Evolutionary conservation across 2,888 invertebrate genomes (phyloP), one percentile per base, ranked within the genome.

Genomic region (Drosophila flavopinicola): DNA sequence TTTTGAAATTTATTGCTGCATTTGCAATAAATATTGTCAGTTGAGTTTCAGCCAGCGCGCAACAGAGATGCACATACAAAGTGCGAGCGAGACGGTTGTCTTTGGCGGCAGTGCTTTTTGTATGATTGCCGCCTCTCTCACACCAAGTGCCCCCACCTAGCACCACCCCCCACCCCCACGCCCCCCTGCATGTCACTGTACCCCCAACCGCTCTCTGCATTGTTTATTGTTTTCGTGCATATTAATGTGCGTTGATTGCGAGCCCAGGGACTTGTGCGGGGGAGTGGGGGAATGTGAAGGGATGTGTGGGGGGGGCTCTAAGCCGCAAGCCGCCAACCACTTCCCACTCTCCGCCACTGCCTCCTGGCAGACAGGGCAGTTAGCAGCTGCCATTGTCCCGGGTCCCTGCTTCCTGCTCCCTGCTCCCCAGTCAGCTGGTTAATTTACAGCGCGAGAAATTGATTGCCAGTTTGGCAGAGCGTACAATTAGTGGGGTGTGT

Each of bases 1-100:
- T 78, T 78, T 78, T 78, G 87, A 85, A 88, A 88, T 88, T 88
- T 88, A 88, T 88, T 88, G 84, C 88, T 87, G 88, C 85, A 88
- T 88, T 87, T 88, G 88, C 88, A 85, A 88, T 88, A 88, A 88
- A 88, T 88, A 88, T 88, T 87, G 79, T 88, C 87, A 79, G 87
- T 84, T 71, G 67, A 54, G 61, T 58, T 58, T 67, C 70, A 59
- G 33, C 37, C 42, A 42, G 56, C 25, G 38, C 30, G 59, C 41
- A 29, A 41, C 15, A 37, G 51, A 48, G 39, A 39, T 33, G 47
- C 45, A 61, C 38, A 29, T 6, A 37, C 42, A 45, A 2, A 29
- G 13, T 39, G 27, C 30, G 45, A 29, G 49, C 20, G 29, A 33
- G 65, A 38, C 66, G 57, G 63, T n/a, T n/a, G n/a, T n/a, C 67